phyloP scores from a whole-genome alignment of 2,797 vertebrate genomes.

The Alauda arvensis region DNA sequence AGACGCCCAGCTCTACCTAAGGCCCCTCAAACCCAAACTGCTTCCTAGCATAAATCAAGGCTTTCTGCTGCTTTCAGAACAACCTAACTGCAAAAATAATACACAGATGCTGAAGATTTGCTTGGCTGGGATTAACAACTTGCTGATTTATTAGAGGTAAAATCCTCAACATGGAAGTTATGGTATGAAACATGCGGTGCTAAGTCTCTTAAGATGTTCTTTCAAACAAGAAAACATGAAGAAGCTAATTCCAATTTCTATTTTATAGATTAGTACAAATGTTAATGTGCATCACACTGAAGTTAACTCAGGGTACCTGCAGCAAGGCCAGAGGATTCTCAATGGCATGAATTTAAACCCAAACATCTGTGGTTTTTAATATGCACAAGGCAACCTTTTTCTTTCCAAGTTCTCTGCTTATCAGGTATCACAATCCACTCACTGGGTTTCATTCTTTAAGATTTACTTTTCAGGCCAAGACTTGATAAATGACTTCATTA shows the following conservation, averaged over 20 bases:
- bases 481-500: slow-evolving; percentile 21
- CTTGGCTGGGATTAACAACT: not conserved
- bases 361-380: not conserved
- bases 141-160: not conserved
- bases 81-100: not conserved
- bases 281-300: not conserved
- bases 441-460: not conserved
- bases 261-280: slow-evolving; percentile 5
- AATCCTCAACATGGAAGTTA: not conserved
- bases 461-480: slow-evolving; percentile 34
- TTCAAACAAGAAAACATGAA: not conserved
- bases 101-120: rapidly evolving
- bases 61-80: not conserved
- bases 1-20: not conserved
- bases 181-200: not conserved
- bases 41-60: not conserved
- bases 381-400: not conserved
- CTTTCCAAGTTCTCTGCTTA: not conserved
- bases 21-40: not conserved
- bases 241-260: not conserved
- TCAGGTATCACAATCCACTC: not conserved
- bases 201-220: not conserved
- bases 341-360: not conserved
- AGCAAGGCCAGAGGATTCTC: not conserved
- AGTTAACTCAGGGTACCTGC: slow-evolving; percentile 44